Base-by-base conservation (phyloP, 2,113 vertebrate genomes). In the Pleuronectes platessa region DNA sequence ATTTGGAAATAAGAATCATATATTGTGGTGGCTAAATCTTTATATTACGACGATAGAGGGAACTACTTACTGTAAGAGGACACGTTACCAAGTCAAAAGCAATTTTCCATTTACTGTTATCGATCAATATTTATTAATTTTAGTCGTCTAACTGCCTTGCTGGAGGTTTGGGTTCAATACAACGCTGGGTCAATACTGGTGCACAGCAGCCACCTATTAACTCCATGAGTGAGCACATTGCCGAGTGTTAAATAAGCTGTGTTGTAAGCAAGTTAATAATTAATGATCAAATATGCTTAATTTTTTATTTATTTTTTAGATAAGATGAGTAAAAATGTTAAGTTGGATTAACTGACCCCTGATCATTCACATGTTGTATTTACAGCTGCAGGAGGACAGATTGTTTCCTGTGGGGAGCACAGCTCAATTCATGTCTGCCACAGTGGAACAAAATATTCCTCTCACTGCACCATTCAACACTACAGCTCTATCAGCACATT, bases 381-480 rank as follows among this genome's bases (percentile, higher is more conserved):
- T 51, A 17, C 47, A 18, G 47, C 47, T 6, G 47, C 47, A 8
- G 47, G 47, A 49, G 47, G 47, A 51, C 15, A 6, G 23, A 27
- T 62, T 62, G 31, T 74, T 69, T 67, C 24, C 74, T 61, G 24
- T 65, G 42, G 64, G 47, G 53, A 78, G 21, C 74, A 70, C 61
- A 55, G 63, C 53, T 72, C 45, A 64, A 18, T 78, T 78, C 42
- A 31, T 68, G 61, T 69, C 53, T 66, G 62, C 24, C 69, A 76
- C 7, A 55, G 60, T 70, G 68, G 61, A 78, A 81, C 61, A 84
- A 79, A 77, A 71, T 62, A 54, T 83, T 71, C 63, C 40, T 73
- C 54, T 64, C 51, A n/a, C 20, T n/a, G 61, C 23, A 53, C 23
- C 54, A 7, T 35, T 82, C 68, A 76, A 40, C 20, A 26, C 55